Evolutionary conservation across 2,113 vertebrate genomes (phyloP), one percentile per base, ranked within the genome.

Genomic region (Podarcis raffonei): DNA sequence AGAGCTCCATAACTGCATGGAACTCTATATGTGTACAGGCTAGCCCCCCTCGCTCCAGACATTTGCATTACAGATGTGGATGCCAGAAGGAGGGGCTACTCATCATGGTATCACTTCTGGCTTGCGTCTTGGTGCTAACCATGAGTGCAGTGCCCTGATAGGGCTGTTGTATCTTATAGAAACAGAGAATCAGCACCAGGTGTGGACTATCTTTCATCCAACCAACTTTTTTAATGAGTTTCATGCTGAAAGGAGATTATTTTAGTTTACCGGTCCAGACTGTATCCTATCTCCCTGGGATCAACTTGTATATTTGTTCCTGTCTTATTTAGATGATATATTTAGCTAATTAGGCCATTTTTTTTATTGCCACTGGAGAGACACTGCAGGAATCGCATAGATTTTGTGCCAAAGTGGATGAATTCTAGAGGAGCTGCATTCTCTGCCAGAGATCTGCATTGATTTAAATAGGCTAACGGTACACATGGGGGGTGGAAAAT

Each of bases 331-430:
- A n/a, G 8, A 20, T 84, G 82, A 71, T 71, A 85, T 74, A 85
- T 74, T 85, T 85, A 32, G n/a, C 48, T 85, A 75, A 85, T 71
- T 85, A 75, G 69, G 48, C 66, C 66, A 69, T 22, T 59, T 53
- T 48, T 9, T 42, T 65, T 86, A 42, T 39, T 86, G 84, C 37
- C 5, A 39, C 8, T 86, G 59, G 57, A 66, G 59, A 27, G 16
- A 66, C 25, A 84, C 35, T 39, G 35, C 53, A 85, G 25, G 72
- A 59, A 74, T 81, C 75, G 35, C 37, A 87, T 82, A 62, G 53
- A 87, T 87, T 87, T 87, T 87, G 37, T 71, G 39, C 62, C 65
- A 87, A 57, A 69, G 22, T 30, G 15, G 78, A 80, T 87, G 9
- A 6, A 81, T 81, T 71, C n/a, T 83, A 37, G 27, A 30, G 22